phyloP scores from a whole-genome alignment of 2,113 vertebrate genomes.

The Apaloderma vittatum region DNA sequence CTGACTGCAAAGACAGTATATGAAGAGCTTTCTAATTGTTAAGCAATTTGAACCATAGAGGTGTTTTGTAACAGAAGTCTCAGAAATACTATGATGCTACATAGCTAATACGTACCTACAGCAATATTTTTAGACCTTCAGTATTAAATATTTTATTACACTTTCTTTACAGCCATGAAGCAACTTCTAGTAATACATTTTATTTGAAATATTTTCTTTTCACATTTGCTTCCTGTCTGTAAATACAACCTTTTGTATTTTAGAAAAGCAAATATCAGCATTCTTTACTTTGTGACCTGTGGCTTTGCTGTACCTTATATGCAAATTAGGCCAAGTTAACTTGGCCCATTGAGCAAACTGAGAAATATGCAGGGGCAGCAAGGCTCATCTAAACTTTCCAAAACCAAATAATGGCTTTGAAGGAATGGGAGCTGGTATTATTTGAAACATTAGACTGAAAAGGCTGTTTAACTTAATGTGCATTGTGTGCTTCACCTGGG shows the following conservation, averaged over 20 bases:
- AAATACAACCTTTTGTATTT: background rate
- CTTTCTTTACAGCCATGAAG: background rate
- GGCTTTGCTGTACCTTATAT: background rate
- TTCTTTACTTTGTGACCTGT: background rate
- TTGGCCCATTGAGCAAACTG: background rate
- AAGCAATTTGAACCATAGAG: background rate
- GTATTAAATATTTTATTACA: background rate
- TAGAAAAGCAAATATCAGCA: background rate
- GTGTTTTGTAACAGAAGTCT: background rate
- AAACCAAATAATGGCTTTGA: background rate
- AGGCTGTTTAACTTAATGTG: background rate
- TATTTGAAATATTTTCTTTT: background rate
- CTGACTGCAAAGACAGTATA: background rate
- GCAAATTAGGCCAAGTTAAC: background rate
- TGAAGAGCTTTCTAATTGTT: background rate
- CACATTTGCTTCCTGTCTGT: background rate
- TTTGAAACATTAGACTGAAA: background rate
- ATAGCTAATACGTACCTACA: background rate
- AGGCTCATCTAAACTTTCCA: background rate
- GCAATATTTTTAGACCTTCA: background rate
- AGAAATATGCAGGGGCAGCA: background rate
- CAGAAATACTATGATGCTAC: background rate
- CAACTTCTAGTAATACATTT: background rate
- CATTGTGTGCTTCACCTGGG: background rate
- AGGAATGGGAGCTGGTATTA: background rate